phyloP scores from a whole-genome alignment of 2,113 vertebrate genomes.

The Tyto alba region DNA sequence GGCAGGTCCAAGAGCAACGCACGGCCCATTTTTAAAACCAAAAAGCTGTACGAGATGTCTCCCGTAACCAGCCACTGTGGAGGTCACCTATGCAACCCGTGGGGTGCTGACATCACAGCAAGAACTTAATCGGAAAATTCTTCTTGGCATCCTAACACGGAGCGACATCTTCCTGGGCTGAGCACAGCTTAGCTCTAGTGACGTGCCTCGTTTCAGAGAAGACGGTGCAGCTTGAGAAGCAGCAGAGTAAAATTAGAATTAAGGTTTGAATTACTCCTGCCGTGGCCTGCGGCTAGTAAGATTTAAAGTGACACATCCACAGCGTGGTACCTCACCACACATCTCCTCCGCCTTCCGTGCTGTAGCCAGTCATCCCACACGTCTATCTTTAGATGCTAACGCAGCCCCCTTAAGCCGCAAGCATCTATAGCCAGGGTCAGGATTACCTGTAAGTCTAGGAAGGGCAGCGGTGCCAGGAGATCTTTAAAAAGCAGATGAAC shows the following conservation, averaged over 20 bases:
- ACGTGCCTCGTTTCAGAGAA: rapidly evolving
- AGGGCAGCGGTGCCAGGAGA: not conserved
- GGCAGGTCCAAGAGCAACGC: not conserved
- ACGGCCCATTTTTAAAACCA: not conserved
- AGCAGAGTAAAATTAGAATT: not conserved
- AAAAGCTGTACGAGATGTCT: not conserved
- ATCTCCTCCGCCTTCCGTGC: not conserved
- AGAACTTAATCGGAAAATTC: not conserved
- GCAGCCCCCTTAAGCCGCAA: not conserved
- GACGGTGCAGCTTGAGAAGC: not conserved
- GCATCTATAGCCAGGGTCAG: not conserved
- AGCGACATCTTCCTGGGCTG: not conserved
- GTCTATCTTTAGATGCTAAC: not conserved
- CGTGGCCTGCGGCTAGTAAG: not conserved
- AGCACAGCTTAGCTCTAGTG: not conserved
- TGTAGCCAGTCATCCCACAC: not conserved
- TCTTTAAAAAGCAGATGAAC: not conserved
- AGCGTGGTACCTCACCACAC: not conserved
- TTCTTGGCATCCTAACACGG: not conserved
- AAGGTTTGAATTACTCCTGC: not conserved
- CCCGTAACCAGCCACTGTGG: rapidly evolving
- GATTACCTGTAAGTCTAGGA: not conserved
- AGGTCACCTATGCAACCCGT: not conserved
- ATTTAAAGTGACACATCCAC: not conserved
- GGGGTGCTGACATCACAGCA: not conserved